These are phyloP conservation scores for Phyllostomus hastatus DNA, from an alignment of 2,113 vertebrate species.

Conservation along the genomic window DNA sequence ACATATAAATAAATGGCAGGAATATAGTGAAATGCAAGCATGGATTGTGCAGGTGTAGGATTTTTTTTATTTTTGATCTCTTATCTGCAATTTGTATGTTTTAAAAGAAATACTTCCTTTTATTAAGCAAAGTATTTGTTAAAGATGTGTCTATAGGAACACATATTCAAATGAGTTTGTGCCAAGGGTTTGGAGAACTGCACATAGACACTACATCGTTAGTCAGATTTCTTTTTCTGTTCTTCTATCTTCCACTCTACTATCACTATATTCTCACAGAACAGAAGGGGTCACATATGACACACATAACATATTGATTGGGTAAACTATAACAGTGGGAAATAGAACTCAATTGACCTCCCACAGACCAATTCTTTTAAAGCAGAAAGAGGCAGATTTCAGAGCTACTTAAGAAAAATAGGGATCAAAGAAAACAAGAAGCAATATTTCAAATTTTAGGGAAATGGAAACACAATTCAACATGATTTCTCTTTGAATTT, in stretches of 20 bases:
- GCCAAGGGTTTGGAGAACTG: neutral
- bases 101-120: neutral
- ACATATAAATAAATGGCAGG: neutral
- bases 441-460: neutral
- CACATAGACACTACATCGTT: neutral
- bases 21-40: neutral
- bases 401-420: neutral
- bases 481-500: neutral
- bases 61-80: neutral
- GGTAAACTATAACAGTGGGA: neutral
- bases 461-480: fast-evolving
- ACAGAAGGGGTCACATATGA: no score
- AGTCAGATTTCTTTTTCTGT: neutral
- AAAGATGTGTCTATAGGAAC: neutral
- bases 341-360: neutral
- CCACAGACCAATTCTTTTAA: neutral
- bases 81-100: neutral
- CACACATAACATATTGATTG: neutral
- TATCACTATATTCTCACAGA: neutral
- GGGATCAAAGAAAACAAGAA: neutral
- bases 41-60: fast-evolving
- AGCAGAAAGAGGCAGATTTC: neutral
- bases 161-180: neutral
- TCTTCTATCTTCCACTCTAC: neutral
- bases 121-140: neutral